Evolutionary conservation across 2,113 vertebrate species (phyloP).

Genomic region (Hyperopisus bebe): DNA sequence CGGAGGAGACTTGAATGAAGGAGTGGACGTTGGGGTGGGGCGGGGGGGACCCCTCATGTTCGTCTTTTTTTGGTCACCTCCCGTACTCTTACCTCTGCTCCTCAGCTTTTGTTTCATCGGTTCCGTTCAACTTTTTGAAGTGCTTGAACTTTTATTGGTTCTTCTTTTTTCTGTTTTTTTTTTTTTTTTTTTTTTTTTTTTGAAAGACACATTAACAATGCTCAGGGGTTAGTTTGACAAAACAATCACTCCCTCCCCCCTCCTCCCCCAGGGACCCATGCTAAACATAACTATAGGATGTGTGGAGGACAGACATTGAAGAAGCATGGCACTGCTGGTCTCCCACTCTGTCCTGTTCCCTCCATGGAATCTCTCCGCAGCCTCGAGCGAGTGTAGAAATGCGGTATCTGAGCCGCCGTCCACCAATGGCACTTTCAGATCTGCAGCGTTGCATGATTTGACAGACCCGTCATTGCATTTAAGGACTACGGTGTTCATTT

Average conservation of each 20-base stretch:
- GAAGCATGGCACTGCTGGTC: slow-evolving; percentile 54
- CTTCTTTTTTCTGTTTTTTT: not conserved
- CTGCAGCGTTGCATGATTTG: slow-evolving; percentile 30
- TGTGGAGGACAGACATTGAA: slow-evolving; percentile 36
- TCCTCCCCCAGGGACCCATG: not conserved
- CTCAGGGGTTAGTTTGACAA: slow-evolving; percentile 64
- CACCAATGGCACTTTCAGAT: slow-evolving; percentile 8
- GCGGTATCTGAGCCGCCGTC: not conserved
- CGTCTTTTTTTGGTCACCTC: slow-evolving; percentile 14
- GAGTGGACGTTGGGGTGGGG: slow-evolving; percentile 29
- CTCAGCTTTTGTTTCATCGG: not conserved
- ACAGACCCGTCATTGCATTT: not conserved
- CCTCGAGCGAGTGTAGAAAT: not conserved
- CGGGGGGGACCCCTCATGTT: slow-evolving; percentile 14
- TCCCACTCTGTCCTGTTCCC: not conserved
- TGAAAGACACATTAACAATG: slow-evolving; percentile 44
- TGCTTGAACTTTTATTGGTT: slow-evolving; percentile 23
- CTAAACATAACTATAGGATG: slow-evolving; percentile 20
- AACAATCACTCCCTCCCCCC: slow-evolving; percentile 32
- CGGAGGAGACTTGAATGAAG: slow-evolving; percentile 20
- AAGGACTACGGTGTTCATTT: not conserved
- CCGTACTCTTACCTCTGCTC: slow-evolving; percentile 9
- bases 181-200: not conserved
- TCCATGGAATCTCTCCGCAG: not conserved
- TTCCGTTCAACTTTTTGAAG: slow-evolving; percentile 22